phyloP scores from a whole-genome alignment of 1,140 invertebrate genomes.

The Frieseomelitta varia region DNA sequence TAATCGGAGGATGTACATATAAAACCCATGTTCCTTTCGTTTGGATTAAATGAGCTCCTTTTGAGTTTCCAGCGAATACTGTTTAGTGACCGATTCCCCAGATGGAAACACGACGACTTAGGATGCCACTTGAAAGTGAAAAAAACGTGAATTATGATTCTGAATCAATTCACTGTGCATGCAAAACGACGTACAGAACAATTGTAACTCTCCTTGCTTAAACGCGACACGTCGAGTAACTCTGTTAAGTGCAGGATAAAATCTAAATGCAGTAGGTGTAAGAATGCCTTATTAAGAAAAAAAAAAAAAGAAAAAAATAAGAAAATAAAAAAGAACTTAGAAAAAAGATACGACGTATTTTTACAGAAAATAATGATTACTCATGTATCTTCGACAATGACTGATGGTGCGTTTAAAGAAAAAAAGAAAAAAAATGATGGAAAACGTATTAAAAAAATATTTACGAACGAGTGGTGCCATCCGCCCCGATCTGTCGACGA shows the following conservation, averaged over 20 bases:
- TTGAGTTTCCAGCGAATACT: slow-evolving; percentile 55
- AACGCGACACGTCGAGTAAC: slow-evolving; percentile 27
- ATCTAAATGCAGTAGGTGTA: slow-evolving; percentile 33
- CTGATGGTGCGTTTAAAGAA: slow-evolving; percentile 14
- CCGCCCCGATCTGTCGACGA: slow-evolving; percentile 64
- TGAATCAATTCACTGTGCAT: slow-evolving; percentile 61
- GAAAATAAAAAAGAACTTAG: background rate
- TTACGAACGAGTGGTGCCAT: slow-evolving; percentile 63
- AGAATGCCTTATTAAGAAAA: background rate
- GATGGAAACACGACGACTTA: slow-evolving; percentile 60
- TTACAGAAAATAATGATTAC: background rate
- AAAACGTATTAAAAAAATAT: slow-evolving; percentile 36
- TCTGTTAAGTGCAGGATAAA: slow-evolving; percentile 52
- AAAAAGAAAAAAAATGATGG: slow-evolving; percentile 12
- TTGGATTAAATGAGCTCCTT: slow-evolving; percentile 57
- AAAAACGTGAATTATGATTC: slow-evolving; percentile 58
- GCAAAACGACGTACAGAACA: slow-evolving; percentile 56
- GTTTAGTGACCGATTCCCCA: slow-evolving; percentile 61
- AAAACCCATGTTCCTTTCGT: slow-evolving; percentile 54
- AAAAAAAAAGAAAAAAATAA: background rate
- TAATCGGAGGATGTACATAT: slow-evolving; percentile 51
- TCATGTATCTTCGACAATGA: background rate
- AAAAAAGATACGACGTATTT: background rate
- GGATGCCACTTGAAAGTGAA: slow-evolving; percentile 58
- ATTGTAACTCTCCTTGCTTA: slow-evolving; percentile 19